Base-by-base conservation (phyloP, 2,797 vertebrate species). In the Simalia tracyae region DNA sequence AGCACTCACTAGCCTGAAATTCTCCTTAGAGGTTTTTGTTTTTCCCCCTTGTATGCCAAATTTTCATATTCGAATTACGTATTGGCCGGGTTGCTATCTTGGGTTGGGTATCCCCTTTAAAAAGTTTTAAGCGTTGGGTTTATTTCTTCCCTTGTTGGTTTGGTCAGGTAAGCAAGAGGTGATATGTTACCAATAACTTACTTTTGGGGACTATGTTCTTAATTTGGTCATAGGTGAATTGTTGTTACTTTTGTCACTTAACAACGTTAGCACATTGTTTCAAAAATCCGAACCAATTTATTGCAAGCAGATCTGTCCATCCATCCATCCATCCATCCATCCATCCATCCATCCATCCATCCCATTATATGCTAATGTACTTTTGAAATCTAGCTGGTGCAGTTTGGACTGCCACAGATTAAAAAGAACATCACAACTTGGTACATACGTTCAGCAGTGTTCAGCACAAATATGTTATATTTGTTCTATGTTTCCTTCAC, bases 71-170 rank as follows among this genome's bases (percentile, higher is more conserved):
- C 66, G 54, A 59, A 84, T 90, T 0, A 72, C 24, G 59, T 19
- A 46, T 56, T 84, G 59, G 3, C 28, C 59, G 22, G 26, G 46
- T 66, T 84, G 46, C 90, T 87, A 81, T 85, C 72, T 84, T 91
- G 87, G 19, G 90, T 66, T 5, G 59, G 94, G 26, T 24, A 1
- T 10, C 10, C 60, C 57, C 0, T 92, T 92, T 24, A 90, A 84
- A 94, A 95, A 96, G 95, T 97, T 95, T 0, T 85, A 92, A 17
- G 60, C 93, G 72, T 86, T 57, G 86, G 22, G 1, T 0, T 86
- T 0, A 6, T 84, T 36, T n/a, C 56, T 26, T 10, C 57, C 46
- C 9, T 19, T 0, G 63, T 63, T 66, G 46, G 64, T 57, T 1
- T 17, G 19, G 0, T 0, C 19, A 22, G 31, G 15, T 31, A 19